Base-by-base conservation (phyloP, 2,888 invertebrate genomes). In the Cancer borealis region DNA sequence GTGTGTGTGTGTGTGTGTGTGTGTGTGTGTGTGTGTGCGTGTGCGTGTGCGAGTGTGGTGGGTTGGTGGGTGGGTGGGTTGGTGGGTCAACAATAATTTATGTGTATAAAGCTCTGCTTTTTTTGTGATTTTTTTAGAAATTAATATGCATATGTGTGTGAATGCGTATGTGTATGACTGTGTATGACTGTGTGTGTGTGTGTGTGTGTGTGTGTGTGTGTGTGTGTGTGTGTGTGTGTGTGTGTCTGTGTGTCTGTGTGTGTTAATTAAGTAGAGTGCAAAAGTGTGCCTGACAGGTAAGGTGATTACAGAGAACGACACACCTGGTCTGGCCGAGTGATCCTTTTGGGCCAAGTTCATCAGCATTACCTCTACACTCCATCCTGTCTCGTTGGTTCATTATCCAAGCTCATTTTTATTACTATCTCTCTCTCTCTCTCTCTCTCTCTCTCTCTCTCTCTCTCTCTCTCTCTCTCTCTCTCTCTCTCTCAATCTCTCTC, bases 231-330 rank as follows among this genome's bases (percentile, higher is more conserved):
- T 39, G 39, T 39, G 39, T 39, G 39, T 39, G 39, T 39, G 39
- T 39, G 39, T 39, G 39, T 39, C 1, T 39, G 39, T 39, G 39
- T 39, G 39, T 39, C 1, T 39, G 39, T 39, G 39, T 39, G 39
- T 39, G 39, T 79, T 79, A 79, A 79, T 79, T 79, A 79, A 79
- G 79, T 79, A 30, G 79, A 79, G 79, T 79, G 79, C 30, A 17
- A 79, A 79, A 79, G 79, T 79, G 79, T 79, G 30, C 79, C 12
- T 30, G 79, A 30, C 79, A 79, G 79, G 79, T 79, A 30, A 79
- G 79, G 79, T 79, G 79, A 79, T 79, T 79, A 79, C 30, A 79
- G 79, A 30, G 8, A 79, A 79, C 30, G 79, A 26, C 30, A 30
- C 79, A 79, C 30, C 30, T 30, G 79, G 30, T 30, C 30, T 30